phyloP scores from a whole-genome alignment of 1,140 invertebrate genomes.

The Eciton burchellii region DNA sequence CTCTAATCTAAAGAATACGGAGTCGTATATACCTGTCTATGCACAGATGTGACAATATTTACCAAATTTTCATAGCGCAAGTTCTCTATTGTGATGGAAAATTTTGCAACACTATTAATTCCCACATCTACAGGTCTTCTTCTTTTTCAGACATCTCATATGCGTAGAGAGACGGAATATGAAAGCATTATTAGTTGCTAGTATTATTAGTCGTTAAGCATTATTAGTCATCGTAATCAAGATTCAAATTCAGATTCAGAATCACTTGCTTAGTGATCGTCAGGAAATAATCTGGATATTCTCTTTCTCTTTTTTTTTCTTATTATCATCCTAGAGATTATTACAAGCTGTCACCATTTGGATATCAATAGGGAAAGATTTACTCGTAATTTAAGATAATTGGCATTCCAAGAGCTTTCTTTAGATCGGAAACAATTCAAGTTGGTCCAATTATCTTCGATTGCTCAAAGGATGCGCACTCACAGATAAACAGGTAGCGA shows the following conservation, averaged over 20 bases:
- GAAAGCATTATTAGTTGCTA: no score
- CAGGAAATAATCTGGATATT: slow-evolving; percentile 6
- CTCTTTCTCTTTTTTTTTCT: no score
- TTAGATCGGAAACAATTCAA: neutral
- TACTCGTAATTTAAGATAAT: slow-evolving; percentile 19
- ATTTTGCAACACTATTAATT: neutral
- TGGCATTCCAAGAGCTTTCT: slow-evolving; percentile 6
- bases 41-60: neutral
- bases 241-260: slow-evolving; percentile 6
- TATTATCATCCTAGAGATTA: no score
- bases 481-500: slow-evolving; percentile 21
- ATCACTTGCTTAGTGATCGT: slow-evolving; percentile 1
- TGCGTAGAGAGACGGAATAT: slow-evolving; percentile 23
- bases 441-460: slow-evolving; percentile 20
- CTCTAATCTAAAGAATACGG: slow-evolving; percentile 53
- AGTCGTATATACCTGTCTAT: neutral
- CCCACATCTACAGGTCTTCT: slow-evolving; percentile 7
- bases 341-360: no score
- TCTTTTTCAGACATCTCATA: slow-evolving; percentile 9
- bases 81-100: no score
- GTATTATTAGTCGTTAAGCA: slow-evolving; percentile 19
- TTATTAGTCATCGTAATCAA: slow-evolving; percentile 2
- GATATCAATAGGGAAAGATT: neutral
- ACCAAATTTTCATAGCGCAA: no score
- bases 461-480: slow-evolving; percentile 31